Conservation (phyloP, 1,140 invertebrate genomes). For the Heterodera schachtii region DNA sequence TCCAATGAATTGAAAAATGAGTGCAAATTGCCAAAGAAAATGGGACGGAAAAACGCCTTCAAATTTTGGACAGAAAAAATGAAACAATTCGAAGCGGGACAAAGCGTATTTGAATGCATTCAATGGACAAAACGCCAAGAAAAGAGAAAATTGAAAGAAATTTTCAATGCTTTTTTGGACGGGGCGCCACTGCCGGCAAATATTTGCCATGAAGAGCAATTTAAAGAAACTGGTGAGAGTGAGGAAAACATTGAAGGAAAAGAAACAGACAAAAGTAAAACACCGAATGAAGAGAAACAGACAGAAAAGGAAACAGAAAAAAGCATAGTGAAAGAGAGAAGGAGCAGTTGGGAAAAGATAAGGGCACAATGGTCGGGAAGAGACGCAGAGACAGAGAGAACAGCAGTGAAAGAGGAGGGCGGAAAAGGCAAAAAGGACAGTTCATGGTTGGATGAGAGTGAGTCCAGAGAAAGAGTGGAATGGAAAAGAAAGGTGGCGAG, state of each 20-base stretch:
- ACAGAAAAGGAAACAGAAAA: too few species aligned
- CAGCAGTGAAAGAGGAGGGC: too few species aligned
- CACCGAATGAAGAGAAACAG: too few species aligned
- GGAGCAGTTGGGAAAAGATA: not conserved
- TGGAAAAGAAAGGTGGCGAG: not conserved
- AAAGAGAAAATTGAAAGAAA: not conserved
- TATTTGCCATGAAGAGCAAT: not conserved
- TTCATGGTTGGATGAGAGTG: not conserved
- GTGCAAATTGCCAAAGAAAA: slow-evolving; percentile 1
- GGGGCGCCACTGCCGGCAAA: not conserved
- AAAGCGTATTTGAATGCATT: not conserved
- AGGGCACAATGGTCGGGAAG: not conserved
- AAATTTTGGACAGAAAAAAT: not conserved
- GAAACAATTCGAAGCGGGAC: not conserved
- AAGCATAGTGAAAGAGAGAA: not conserved
- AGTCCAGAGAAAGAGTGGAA: not conserved
- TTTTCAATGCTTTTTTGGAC: not conserved
- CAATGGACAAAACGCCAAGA: not conserved
- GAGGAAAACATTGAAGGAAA: not conserved
- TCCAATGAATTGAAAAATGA: not conserved
- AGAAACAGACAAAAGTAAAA: not conserved
- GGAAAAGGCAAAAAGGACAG: not conserved
- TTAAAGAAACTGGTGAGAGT: not conserved
- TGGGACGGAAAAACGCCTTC: not conserved
- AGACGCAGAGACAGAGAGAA: not conserved